Evolutionary conservation across 2,888 invertebrate species (phyloP).

Genomic region (Venustoraphidia nigricollis): DNA sequence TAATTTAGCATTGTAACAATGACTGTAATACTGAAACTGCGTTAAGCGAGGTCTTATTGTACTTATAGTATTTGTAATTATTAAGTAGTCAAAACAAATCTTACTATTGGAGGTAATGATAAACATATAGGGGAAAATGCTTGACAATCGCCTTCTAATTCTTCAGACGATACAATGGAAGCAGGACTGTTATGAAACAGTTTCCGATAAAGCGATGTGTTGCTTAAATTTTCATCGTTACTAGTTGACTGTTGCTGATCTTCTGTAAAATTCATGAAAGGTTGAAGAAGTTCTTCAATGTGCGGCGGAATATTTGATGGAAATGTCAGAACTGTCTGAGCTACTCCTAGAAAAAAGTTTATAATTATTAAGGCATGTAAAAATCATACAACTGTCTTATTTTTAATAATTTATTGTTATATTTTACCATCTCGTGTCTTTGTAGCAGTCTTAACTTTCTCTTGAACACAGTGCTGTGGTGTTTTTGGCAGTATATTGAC

Average conservation of each 20-base stretch:
- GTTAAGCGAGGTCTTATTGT: too few relatives aligned
- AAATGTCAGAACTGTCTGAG: slow-evolving; percentile 48
- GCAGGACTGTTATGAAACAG: slow-evolving; percentile 15
- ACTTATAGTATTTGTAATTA: too few relatives aligned
- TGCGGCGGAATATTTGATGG: slow-evolving; percentile 45
- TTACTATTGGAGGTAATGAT: too few relatives aligned
- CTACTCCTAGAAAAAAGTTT: slow-evolving; percentile 32
- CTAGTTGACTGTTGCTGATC: slow-evolving; percentile 16
- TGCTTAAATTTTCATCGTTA: slow-evolving; percentile 3
- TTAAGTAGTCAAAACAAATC: too few relatives aligned
- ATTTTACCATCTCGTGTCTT: background rate
- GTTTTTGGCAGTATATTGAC: slow-evolving; percentile 10
- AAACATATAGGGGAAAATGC: too few relatives aligned
- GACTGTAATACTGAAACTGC: too few relatives aligned
- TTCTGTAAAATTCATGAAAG: slow-evolving; percentile 42
- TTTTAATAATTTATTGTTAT: background rate
- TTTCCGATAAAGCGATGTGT: slow-evolving; percentile 20
- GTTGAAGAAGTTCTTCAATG: slow-evolving; percentile 42
- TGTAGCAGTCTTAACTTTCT: background rate
- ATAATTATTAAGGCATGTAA: background rate
- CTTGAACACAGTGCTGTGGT: background rate
- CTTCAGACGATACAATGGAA: background rate
- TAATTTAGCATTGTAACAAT: too few relatives aligned
- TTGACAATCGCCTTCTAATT: too few relatives aligned
- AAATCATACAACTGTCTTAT: background rate